A percentile compares a stretch with the other conserved stretches of the same genome.
phyloP scores from a whole-genome alignment of 2,797 vertebrate species.

The Enteromius trimaculatus region DNA sequence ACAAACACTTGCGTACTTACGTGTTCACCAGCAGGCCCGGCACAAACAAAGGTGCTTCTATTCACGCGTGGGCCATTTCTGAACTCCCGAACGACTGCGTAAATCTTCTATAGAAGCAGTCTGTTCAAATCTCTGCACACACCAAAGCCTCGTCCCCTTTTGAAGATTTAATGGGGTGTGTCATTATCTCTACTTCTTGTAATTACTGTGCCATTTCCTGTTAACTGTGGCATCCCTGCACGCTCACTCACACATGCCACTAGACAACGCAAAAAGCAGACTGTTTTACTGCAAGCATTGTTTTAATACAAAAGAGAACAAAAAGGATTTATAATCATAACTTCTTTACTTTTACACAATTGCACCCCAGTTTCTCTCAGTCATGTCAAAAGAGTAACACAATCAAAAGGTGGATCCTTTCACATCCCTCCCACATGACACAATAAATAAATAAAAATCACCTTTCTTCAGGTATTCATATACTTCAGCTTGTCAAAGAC shows the following conservation, averaged over 20 bases:
- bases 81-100: constrained; percentile 13
- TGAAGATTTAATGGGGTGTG: constrained; percentile 63
- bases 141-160: constrained; percentile 37
- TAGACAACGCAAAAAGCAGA: constrained; percentile 31
- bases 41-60: constrained; percentile 56
- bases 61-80: constrained; percentile 37
- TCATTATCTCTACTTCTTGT: constrained; percentile 68
- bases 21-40: constrained; percentile 30
- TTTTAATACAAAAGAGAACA: constrained; percentile 86
- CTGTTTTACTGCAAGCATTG: constrained; percentile 82
- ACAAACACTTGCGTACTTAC: constrained; percentile 53
- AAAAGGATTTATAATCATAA: constrained; percentile 80
- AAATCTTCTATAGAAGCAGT: constrained; percentile 35
- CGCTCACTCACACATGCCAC: constrained; percentile 31
- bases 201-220: constrained; percentile 70
- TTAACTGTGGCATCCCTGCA: constrained; percentile 49
- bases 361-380: constrained; percentile 61
- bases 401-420: constrained; percentile 73
- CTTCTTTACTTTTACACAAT: constrained; percentile 77
- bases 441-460: constrained; percentile 87
- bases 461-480: constrained; percentile 73
- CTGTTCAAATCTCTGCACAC: constrained; percentile 30
- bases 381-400: constrained; percentile 73
- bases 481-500: constrained; percentile 68
- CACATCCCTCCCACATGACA: constrained; percentile 63